Evolutionary conservation across 2,113 vertebrate genomes (phyloP).

Genomic region (Calyptomena viridis): DNA sequence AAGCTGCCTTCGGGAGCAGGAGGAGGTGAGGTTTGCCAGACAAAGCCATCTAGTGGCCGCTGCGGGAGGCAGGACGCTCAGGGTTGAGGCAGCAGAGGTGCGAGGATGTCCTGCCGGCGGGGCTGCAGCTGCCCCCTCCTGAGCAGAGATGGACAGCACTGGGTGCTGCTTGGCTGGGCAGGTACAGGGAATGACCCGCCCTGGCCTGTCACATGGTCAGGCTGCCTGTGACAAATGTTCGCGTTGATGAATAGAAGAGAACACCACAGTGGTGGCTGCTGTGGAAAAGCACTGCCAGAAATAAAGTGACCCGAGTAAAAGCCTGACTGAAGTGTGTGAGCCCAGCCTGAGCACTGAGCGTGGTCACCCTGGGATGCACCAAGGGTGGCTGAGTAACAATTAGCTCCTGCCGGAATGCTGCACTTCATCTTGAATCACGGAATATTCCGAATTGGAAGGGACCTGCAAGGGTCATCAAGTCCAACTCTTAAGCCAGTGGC

Average conservation of each 20-base stretch:
- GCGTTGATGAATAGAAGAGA: neutral
- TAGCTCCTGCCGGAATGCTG: neutral
- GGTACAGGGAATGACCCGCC: neutral
- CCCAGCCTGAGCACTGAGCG: accelerated
- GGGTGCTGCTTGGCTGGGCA: neutral
- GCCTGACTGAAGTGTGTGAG: neutral
- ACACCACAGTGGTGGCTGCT: neutral
- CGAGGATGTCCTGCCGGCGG: neutral
- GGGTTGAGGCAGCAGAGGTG: neutral
- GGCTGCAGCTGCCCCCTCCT: neutral
- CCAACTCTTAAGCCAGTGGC: neutral
- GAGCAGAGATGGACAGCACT: neutral
- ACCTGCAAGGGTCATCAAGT: neutral
- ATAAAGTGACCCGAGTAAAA: neutral
- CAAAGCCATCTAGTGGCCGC: slow-evolving; percentile 43
- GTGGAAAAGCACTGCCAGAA: neutral
- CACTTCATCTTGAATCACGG: neutral
- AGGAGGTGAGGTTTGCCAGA: neutral
- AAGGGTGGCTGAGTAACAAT: neutral
- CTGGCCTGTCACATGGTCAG: no score
- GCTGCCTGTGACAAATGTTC: accelerated
- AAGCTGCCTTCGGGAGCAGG: neutral
- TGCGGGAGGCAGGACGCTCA: neutral
- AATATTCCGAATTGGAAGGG: neutral
- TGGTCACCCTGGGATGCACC: accelerated